A percentile compares a stretch with the other conserved stretches of the same genome.
Conservation (phyloP, 2,888 invertebrate species). For the Machimus atricapillus region DNA sequence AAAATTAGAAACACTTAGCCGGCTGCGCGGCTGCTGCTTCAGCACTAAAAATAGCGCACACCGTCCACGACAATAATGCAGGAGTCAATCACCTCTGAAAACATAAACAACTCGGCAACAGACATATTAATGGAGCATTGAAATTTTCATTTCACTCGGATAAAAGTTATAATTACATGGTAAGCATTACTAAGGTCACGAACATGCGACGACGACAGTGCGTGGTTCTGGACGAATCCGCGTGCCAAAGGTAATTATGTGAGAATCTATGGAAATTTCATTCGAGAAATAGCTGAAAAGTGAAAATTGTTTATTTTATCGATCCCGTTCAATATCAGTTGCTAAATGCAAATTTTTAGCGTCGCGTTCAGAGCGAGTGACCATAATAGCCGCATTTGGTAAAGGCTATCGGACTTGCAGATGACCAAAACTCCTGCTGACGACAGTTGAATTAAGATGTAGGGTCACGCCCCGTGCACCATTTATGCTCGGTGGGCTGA, state of each 20-base stretch:
- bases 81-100: slow-evolving; percentile 30
- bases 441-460: not conserved
- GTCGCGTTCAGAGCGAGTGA: not conserved
- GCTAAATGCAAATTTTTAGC: not conserved
- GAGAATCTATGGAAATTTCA: not conserved
- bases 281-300: not conserved
- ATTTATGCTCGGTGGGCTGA: not conserved
- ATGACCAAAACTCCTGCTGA: not conserved
- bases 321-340: not conserved
- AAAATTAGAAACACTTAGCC: slow-evolving; percentile 28
- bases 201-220: not conserved
- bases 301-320: not conserved
- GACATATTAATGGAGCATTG: slow-evolving; percentile 31
- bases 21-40: not conserved
- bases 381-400: not conserved
- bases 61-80: slow-evolving; percentile 10
- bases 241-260: not conserved
- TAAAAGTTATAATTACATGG: not conserved
- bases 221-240: not conserved
- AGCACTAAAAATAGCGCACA: slow-evolving; percentile 23
- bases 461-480: not conserved
- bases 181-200: not conserved
- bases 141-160: slow-evolving; percentile 18
- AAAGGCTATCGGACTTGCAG: not conserved
- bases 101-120: slow-evolving; percentile 32